These are phyloP conservation scores for Andrena trimmerana DNA, from an alignment of 2,888 invertebrate species.

Conservation along the genomic window DNA sequence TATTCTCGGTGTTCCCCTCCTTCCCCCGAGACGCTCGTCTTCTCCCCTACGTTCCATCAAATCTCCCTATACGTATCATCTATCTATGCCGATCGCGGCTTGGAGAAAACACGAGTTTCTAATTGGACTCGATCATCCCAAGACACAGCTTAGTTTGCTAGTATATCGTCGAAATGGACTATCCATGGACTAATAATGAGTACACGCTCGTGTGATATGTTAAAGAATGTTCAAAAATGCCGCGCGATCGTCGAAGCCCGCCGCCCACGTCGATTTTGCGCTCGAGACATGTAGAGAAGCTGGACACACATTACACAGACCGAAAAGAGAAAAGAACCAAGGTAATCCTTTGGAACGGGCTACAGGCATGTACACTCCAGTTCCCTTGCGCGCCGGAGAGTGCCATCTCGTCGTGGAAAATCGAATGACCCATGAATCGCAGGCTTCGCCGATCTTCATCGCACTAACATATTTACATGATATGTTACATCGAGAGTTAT, in stretches of 20 bases:
- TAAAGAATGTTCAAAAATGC: slow-evolving; percentile 20
- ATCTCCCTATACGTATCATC: not conserved
- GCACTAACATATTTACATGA: slow-evolving; percentile 50
- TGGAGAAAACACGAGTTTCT: not conserved
- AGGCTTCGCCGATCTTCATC: slow-evolving; percentile 18
- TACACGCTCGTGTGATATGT: slow-evolving; percentile 27
- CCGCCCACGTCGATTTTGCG: not conserved
- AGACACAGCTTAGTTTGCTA: slow-evolving; percentile 21
- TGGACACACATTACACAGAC: not conserved
- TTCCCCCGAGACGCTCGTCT: not conserved
- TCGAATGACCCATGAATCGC: not conserved
- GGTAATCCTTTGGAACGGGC: not conserved
- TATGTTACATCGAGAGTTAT: slow-evolving; percentile 57
- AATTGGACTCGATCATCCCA: not conserved
- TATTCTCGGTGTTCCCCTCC: not conserved
- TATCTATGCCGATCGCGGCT: not conserved
- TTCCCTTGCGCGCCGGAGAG: not conserved
- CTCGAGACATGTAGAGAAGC: not conserved
- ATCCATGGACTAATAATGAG: slow-evolving; percentile 47
- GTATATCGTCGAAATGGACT: slow-evolving; percentile 41
- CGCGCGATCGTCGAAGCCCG: slow-evolving; percentile 34
- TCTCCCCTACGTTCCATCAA: not conserved
- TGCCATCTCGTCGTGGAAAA: not conserved
- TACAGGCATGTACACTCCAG: not conserved
- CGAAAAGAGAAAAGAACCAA: not conserved